A percentile compares a stretch with the other conserved stretches of the same genome.
These are phyloP conservation scores for Ceratitis capitata DNA, from an alignment of 1,140 invertebrate species.

Conservation along the genomic window DNA sequence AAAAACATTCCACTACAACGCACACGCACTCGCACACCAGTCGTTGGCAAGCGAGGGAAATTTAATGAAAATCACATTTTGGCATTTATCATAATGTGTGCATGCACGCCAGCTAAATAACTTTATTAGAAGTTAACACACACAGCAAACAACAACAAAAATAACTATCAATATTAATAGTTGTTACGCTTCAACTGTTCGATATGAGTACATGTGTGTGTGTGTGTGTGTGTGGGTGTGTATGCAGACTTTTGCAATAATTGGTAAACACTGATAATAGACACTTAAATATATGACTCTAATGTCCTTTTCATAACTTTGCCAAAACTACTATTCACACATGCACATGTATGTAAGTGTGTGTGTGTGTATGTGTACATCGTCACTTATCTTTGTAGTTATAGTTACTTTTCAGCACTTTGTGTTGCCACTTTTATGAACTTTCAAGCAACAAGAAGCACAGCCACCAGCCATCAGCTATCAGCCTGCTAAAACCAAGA, in stretches of 20 bases:
- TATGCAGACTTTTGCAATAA: not conserved
- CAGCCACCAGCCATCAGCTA: no score
- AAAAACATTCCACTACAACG: no score
- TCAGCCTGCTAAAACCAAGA: no score
- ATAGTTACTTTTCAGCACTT: constrained; percentile 37
- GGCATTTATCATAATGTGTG: constrained; percentile 3
- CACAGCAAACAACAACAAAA: not conserved
- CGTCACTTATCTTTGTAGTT: constrained; percentile 18
- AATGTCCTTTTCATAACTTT: constrained; percentile 16
- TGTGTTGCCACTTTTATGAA: constrained; percentile 33
- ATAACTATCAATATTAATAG: not conserved
- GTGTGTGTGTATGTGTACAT: not conserved
- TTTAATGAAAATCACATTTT: constrained; percentile 32
- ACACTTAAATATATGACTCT: constrained; percentile 22
- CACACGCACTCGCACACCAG: not conserved
- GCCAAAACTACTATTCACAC: not conserved
- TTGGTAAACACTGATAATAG: constrained; percentile 40
- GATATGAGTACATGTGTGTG: not conserved
- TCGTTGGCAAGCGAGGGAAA: not conserved
- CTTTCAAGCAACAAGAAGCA: constrained; percentile 12
- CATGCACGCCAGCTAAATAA: not conserved
- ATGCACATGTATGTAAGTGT: not conserved
- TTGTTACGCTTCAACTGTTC: no score
- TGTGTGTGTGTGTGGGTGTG: not conserved
- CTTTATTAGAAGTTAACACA: constrained; percentile 34